A percentile compares a stretch with the other conserved stretches of the same genome.
These are phyloP conservation scores for Podarcis raffonei DNA, from an alignment of 2,113 vertebrate species.

Conservation along the genomic window DNA sequence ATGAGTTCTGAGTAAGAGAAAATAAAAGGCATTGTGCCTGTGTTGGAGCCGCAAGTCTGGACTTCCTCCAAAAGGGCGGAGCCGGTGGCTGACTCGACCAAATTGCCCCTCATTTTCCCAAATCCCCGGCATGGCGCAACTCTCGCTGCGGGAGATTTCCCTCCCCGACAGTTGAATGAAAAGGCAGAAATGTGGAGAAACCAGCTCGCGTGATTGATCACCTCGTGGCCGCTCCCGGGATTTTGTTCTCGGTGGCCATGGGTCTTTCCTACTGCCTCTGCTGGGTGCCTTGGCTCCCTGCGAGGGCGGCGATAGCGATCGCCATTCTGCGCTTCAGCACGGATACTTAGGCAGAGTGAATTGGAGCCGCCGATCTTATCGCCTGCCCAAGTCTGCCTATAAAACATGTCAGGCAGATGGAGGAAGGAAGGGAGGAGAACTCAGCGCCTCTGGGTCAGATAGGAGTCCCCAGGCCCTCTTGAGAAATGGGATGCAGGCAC, in stretches of 20 bases:
- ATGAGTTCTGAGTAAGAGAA: slow-evolving; percentile 53
- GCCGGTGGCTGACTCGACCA: slow-evolving; percentile 67
- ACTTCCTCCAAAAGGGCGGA: slow-evolving; percentile 66
- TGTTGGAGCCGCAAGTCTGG: slow-evolving; percentile 61
- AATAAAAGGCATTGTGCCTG: slow-evolving; percentile 46
- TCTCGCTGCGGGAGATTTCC: slow-evolving; percentile 77
- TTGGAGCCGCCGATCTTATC: slow-evolving; percentile 60
- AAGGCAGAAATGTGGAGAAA: slow-evolving; percentile 81
- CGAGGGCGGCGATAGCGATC: slow-evolving; percentile 56
- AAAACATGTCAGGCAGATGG: neutral
- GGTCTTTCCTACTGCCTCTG: slow-evolving; percentile 61
- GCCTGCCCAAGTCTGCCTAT: slow-evolving; percentile 59
- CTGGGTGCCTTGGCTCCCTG: slow-evolving; percentile 49
- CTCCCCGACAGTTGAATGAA: slow-evolving; percentile 69
- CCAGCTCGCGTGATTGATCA: slow-evolving; percentile 77
- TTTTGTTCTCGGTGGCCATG: slow-evolving; percentile 69
- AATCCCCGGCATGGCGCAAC: slow-evolving; percentile 69
- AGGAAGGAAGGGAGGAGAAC: accelerated
- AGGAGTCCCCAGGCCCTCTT: too few relatives aligned
- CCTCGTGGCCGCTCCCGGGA: slow-evolving; percentile 69
- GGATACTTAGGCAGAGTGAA: slow-evolving; percentile 62
- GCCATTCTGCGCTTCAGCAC: slow-evolving; percentile 67
- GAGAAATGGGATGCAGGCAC: neutral
- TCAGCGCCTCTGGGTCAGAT: accelerated
- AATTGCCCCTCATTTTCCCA: slow-evolving; percentile 69